These are phyloP conservation scores for Ophonus ardosiacus DNA, from an alignment of 2,888 invertebrate genomes.

Conservation along the genomic window DNA sequence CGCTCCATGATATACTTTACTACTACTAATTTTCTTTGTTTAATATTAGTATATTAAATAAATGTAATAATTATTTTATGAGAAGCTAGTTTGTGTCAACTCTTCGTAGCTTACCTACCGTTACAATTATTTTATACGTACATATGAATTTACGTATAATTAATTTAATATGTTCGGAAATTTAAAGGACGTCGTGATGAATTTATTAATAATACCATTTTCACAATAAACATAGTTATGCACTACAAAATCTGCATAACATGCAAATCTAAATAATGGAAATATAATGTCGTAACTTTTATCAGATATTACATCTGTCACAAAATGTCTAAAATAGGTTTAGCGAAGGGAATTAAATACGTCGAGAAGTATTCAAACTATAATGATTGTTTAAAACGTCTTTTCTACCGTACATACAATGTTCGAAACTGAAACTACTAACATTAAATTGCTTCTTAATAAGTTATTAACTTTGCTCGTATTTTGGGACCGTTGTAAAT, in stretches of 20 bases:
- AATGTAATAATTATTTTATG: too few species aligned
- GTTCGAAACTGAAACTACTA: background rate
- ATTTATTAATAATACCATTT: too few species aligned
- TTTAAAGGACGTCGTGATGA: too few species aligned
- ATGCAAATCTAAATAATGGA: slow-evolving; percentile 37
- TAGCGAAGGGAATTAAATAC: background rate
- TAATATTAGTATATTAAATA: too few species aligned
- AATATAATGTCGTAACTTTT: slow-evolving; percentile 9
- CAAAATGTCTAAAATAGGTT: background rate
- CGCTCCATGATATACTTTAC: too few species aligned
- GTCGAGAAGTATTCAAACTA: background rate
- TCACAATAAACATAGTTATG: background rate
- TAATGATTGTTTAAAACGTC: background rate
- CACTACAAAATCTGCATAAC: slow-evolving; percentile 10
- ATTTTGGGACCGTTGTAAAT: slow-evolving; percentile 28
- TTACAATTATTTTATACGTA: too few species aligned
- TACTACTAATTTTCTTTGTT: too few species aligned
- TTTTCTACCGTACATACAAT: background rate
- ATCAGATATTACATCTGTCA: slow-evolving; percentile 12
- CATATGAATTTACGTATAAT: too few species aligned
- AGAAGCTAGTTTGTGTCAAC: too few species aligned
- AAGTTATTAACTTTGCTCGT: slow-evolving; percentile 38
- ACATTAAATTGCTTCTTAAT: slow-evolving; percentile 30
- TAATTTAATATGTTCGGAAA: too few species aligned
- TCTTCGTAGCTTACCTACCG: too few species aligned